Evolutionary conservation across 2,113 vertebrate species (phyloP), one percentile per base, ranked within the genome.

Genomic region (Galemys pyrenaicus): DNA sequence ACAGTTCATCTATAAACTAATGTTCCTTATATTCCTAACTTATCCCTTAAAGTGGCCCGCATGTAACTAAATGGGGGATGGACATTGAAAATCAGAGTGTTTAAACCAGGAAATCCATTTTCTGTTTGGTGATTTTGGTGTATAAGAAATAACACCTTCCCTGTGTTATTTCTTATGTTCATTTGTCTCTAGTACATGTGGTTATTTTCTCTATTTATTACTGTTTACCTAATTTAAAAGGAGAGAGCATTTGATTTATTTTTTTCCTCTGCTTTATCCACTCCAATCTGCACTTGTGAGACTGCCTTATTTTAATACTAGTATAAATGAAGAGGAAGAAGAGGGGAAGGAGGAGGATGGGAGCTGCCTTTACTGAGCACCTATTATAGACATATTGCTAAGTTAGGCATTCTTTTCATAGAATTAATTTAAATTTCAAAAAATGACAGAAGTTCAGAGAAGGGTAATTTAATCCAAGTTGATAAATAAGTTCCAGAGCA

Each of bases 31-130:
- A 70, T 84, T 39, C 30, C 28, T 64, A 83, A 84, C 15, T 62
- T 56, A 60, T 65, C 51, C 46, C 90, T 91, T 54, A 96, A 88
- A 90, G 67, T 65, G 46, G 32, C 41, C 88, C 64, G 41, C 28
- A 90, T 46, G 54, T 15, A 20, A 60, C 77, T 87, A 96, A 75
- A 62, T 73, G 78, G 37, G n/a, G 7, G 62, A 82, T 32, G 12
- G 49, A 54, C 51, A 89, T 73, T 84, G 75, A 94, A 94, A 89
- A 94, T 89, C 81, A 79, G 60, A 89, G 37, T 44, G 22, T 39
- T n/a, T 88, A 39, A 89, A 51, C 62, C 58, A 87, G 56, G 37
- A 93, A 89, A 92, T 81, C 24, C 39, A 93, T 74, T 77, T 83
- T 92, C 32, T 74, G 24, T 75, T 26, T 84, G 65, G 78, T 84